A percentile compares a stretch with the other conserved stretches of the same genome.
Conservation (phyloP, 2,113 vertebrate genomes). For the Calidris pygmaea region DNA sequence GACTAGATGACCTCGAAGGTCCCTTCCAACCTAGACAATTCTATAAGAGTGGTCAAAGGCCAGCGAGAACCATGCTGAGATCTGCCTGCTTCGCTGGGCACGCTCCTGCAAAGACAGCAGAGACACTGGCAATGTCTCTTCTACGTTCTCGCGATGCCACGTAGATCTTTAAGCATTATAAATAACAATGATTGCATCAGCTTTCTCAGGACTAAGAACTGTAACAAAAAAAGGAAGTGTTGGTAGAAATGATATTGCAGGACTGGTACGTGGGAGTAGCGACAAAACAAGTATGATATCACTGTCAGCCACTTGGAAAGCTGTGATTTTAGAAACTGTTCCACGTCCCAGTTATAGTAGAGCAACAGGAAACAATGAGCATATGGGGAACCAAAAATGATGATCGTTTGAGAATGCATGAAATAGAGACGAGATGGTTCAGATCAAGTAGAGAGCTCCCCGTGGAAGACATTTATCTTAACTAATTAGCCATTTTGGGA, state of each 20-base stretch:
- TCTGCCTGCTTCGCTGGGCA: background rate
- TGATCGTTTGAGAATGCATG: background rate
- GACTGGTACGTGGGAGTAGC: background rate
- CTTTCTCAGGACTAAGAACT: background rate
- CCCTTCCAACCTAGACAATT: too few species aligned
- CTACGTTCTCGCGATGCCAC: background rate
- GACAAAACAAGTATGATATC: background rate
- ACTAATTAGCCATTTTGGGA: constrained; percentile 7
- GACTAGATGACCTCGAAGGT: too few species aligned
- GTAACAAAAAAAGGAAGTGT: background rate
- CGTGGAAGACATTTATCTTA: background rate
- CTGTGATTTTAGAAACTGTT: constrained; percentile 7
- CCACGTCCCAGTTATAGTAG: background rate
- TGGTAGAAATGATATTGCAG: background rate
- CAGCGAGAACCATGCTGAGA: background rate
- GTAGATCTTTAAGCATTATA: background rate
- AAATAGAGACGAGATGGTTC: background rate
- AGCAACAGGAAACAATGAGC: constrained; percentile 21
- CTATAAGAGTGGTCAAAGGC: background rate
- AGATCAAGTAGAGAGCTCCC: background rate
- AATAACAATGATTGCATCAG: background rate
- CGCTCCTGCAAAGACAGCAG: background rate
- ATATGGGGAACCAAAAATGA: background rate
- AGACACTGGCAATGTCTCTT: background rate
- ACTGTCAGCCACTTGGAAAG: constrained; percentile 6